Percentiles rank a stretch among this genome's conserved stretches.
Evolutionary conservation across 2,888 invertebrate species (phyloP).

Genomic region (Calephelis perditalis): DNA sequence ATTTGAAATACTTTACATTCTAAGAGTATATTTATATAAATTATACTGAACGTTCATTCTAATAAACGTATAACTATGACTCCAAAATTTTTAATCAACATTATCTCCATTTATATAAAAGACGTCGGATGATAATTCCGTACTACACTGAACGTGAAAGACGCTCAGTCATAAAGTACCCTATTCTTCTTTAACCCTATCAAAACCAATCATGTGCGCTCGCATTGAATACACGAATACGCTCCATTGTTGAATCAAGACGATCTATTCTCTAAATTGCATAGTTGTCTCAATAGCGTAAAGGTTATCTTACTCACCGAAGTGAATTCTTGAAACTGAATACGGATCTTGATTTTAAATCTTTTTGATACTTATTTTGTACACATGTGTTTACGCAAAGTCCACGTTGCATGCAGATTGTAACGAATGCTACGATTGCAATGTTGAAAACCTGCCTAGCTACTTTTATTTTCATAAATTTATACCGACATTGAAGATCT

Average conservation of each 20-base stretch:
- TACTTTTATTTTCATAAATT: too few species aligned
- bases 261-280: conserved; percentile 7
- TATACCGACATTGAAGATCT: too few species aligned
- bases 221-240: conserved; percentile 41
- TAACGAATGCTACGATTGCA: too few species aligned
- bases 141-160: conserved; percentile 20
- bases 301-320: conserved; percentile 4
- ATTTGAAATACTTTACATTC: too few species aligned
- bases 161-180: conserved; percentile 29
- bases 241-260: conserved; percentile 38
- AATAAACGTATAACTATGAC: too few species aligned
- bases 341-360: background rate
- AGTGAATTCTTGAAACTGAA: background rate
- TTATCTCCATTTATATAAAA: conserved; percentile 1
- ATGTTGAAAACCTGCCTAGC: too few species aligned
- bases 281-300: conserved; percentile 6
- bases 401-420: too few species aligned
- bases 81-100: background rate
- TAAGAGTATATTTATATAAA: too few species aligned
- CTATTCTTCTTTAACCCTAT: conserved; percentile 34
- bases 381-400: too few species aligned
- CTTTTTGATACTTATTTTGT: background rate
- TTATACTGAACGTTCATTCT: too few species aligned
- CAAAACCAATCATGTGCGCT: conserved; percentile 37
- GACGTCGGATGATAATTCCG: conserved; percentile 6